Percentiles rank a stretch among this genome's conserved stretches.
Evolutionary conservation across 2,113 vertebrate genomes (phyloP).

Genomic region (Emberiza fucata): DNA sequence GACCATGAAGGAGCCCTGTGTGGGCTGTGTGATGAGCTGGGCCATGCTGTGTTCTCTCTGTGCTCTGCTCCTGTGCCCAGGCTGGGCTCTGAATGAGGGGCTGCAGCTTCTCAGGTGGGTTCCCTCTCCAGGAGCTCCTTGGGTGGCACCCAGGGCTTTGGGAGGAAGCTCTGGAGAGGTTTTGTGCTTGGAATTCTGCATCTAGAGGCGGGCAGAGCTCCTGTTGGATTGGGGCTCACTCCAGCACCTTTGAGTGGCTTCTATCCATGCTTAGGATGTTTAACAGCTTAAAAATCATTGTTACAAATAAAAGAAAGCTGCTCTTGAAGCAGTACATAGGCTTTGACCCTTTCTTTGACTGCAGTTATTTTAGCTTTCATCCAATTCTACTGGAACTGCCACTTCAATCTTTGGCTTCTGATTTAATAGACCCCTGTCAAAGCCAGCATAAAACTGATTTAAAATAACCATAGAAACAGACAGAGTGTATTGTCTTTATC

Average conservation of each 20-base stretch:
- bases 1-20: background rate
- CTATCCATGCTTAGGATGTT: background rate
- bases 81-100: background rate
- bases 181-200: background rate
- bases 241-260: background rate
- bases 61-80: background rate
- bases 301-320: background rate
- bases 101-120: background rate
- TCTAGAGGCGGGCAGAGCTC: background rate
- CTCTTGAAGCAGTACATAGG: background rate
- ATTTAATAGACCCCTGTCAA: constrained; percentile 10
- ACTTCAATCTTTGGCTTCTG: constrained; percentile 26
- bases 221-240: background rate
- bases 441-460: constrained; percentile 4
- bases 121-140: too few species aligned
- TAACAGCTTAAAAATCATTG: background rate
- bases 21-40: accelerated
- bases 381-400: background rate
- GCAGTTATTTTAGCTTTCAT: background rate
- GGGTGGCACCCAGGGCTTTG: background rate
- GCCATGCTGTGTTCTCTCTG: background rate
- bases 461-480: constrained; percentile 34
- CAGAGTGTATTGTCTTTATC: background rate
- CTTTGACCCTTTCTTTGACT: background rate
- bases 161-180: background rate